Evolutionary conservation across 1,140 invertebrate genomes (phyloP).

Genomic region (Heliothis subflexa): DNA sequence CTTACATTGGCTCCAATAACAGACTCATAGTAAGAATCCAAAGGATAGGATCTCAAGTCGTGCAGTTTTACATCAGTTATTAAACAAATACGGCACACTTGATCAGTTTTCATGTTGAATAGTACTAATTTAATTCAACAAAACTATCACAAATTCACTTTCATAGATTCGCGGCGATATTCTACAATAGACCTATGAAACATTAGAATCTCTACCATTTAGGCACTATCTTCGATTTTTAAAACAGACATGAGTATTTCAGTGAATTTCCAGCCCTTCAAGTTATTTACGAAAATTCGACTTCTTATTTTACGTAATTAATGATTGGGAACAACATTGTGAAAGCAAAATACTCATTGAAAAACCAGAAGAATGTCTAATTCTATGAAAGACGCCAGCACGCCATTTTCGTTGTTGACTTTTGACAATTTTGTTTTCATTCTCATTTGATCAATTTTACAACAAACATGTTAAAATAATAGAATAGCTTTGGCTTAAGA

Average conservation of each 20-base stretch:
- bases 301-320: background rate
- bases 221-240: slow-evolving; percentile 19
- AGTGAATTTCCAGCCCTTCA: background rate
- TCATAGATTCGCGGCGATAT: slow-evolving; percentile 53
- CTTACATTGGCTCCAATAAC: slow-evolving; percentile 59
- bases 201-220: slow-evolving; percentile 56
- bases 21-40: slow-evolving; percentile 53
- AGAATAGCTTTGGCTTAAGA: no score
- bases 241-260: background rate
- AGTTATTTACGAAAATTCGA: background rate
- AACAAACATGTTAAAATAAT: no score
- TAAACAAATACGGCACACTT: slow-evolving; percentile 60
- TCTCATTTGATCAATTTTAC: no score
- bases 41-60: slow-evolving; percentile 50
- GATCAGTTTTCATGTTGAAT: slow-evolving; percentile 49
- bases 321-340: background rate
- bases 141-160: slow-evolving; percentile 42
- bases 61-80: slow-evolving; percentile 58
- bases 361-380: slow-evolving; percentile 68
- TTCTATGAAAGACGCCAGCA: slow-evolving; percentile 75
- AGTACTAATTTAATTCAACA: slow-evolving; percentile 33
- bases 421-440: slow-evolving; percentile 1
- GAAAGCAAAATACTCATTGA: slow-evolving; percentile 52
- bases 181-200: slow-evolving; percentile 63
- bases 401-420: slow-evolving; percentile 62